Evolutionary conservation across 1,140 invertebrate species (phyloP), one percentile per base, ranked within the genome.

Genomic region (Proales similis): DNA sequence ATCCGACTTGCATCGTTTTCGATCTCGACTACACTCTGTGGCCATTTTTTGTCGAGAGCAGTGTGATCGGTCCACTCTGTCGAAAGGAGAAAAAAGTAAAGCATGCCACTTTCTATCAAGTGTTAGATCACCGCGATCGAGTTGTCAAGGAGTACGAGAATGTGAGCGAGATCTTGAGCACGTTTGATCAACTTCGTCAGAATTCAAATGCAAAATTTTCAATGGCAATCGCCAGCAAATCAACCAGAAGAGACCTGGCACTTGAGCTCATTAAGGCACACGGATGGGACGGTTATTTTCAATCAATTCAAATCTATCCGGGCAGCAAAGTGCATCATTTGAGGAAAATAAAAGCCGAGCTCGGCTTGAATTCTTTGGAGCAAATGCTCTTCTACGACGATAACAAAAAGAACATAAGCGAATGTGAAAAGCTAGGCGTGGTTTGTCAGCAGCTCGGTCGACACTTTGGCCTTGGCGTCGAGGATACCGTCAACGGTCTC

Each of bases 231-330:
- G 51, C 51, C 20, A 57, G 51, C 45, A 24, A 42, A 5, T 30
- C 26, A 29, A 57, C 51, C n/a, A 57, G 36, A 12, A 24, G 20
- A 26, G 51, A 57, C 45, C 45, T 57, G 14, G 51, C 51, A 2
- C 12, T 57, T 19, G 51, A 57, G 32, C 39, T 42, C n/a, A 57
- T 57, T 3, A 17, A 57, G 32, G 36, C 36, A 29, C 30, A 42
- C 9, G 51, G 36, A 9, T 57, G 51, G 51, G 45, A 24, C 1
- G 20, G 45, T 19, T 57, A 57, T 57, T 57, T 57, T 24, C 39
- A 42, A 12, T 57, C 51, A n/a, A 30, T 57, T 57, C 51, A 57
- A 57, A 57, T 57, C 11, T 57, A 57, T 57, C 51, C 51, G 22
- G 30, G n/a, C 17, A 17, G 36, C 19, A 57, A 57, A 17, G 45